Evolutionary conservation across 2,888 invertebrate species (phyloP).

Genomic region (Andrena camellia): DNA sequence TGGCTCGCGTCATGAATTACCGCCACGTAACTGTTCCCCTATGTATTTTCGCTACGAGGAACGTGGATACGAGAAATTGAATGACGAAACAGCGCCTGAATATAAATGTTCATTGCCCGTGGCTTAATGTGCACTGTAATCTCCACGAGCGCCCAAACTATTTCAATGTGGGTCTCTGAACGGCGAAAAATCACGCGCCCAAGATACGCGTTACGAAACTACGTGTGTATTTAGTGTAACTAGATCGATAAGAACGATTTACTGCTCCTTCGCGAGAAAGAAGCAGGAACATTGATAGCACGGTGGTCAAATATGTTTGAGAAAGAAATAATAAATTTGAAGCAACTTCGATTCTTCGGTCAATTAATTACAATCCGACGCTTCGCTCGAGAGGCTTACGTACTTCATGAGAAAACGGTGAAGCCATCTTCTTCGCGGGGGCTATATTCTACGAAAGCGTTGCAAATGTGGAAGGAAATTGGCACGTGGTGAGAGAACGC

Average conservation of each 20-base stretch:
- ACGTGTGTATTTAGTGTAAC: conserved; percentile 6
- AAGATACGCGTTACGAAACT: background rate
- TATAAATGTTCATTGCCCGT: conserved; percentile 55
- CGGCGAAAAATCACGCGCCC: background rate
- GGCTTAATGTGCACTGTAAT: conserved; percentile 39
- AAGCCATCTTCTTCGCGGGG: conserved; percentile 11
- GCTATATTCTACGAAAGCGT: conserved; percentile 29
- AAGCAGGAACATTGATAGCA: background rate
- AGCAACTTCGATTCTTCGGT: background rate
- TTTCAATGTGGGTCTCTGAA: conserved; percentile 9
- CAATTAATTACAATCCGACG: conserved; percentile 18
- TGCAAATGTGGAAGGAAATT: conserved; percentile 26
- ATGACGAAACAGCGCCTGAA: conserved; percentile 54
- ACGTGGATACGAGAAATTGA: conserved; percentile 60
- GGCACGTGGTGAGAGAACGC: background rate
- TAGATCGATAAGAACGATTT: background rate
- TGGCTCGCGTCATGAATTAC: conserved; percentile 50
- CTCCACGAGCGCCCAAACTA: conserved; percentile 7
- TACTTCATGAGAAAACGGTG: background rate
- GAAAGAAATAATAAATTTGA: conserved; percentile 2
- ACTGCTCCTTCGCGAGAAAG: background rate
- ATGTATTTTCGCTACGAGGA: conserved; percentile 47
- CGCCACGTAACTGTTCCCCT: conserved; percentile 49
- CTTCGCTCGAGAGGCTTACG: background rate
- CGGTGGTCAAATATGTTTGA: background rate